These are phyloP conservation scores for Zaprionus capensis DNA, from an alignment of 1,140 invertebrate genomes.

Conservation along the genomic window DNA sequence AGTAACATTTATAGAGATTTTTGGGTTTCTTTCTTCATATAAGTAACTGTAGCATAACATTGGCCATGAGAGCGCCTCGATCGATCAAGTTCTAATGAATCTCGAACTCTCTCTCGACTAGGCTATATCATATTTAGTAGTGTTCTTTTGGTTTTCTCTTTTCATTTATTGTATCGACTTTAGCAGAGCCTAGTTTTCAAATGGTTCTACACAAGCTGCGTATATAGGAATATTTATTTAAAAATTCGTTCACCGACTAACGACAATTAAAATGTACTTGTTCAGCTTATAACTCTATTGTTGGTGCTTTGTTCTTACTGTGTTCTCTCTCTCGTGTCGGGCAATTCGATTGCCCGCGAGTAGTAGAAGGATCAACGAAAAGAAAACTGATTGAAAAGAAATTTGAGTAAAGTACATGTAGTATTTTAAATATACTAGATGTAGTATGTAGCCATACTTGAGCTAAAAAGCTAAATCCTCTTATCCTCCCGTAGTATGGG, in stretches of 20 bases:
- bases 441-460: conserved; percentile 14
- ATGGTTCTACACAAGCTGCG: conserved; percentile 58
- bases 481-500: background rate
- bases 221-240: conserved; percentile 43
- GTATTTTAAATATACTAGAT: conserved; percentile 22
- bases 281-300: conserved; percentile 77
- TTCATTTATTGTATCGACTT: conserved; percentile 66
- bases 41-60: conserved; percentile 23
- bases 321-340: conserved; percentile 48
- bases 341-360: conserved; percentile 69
- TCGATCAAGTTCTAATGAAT: conserved; percentile 2
- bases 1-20: conserved; percentile 73
- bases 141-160: conserved; percentile 35
- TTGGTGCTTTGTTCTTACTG: conserved; percentile 84
- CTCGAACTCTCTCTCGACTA: conserved; percentile 7
- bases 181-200: conserved; percentile 36
- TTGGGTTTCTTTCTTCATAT: conserved; percentile 38
- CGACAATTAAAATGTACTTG: conserved; percentile 55
- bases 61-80: background rate
- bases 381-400: conserved; percentile 18
- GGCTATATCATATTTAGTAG: conserved; percentile 5
- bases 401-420: background rate
- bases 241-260: conserved; percentile 66
- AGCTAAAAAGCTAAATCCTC: conserved; percentile 29
- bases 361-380: conserved; percentile 57